Evolutionary conservation across 2,888 invertebrate genomes (phyloP), one percentile per base, ranked within the genome.

Genomic region (Ptychoptera contaminata): DNA sequence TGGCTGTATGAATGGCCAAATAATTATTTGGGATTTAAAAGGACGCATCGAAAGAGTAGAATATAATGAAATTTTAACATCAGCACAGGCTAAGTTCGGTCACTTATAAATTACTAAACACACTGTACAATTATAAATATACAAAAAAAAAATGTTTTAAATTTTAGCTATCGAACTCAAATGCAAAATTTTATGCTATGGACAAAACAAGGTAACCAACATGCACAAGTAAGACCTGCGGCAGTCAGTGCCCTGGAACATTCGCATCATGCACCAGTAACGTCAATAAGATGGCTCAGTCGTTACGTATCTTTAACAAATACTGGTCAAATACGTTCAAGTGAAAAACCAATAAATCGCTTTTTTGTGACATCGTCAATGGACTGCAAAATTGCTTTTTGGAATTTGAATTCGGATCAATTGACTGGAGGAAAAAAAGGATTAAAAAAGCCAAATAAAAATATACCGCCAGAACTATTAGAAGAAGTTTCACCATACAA

Each of bases 1-100:
- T 7, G 85, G 85, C 6, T 76, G 76, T 45, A 64, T 67, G 2
- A 84, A 80, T 57, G 85, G 85, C 2, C 76, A 82, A 69, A 62
- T 84, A 8, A 65, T 77, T 14, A 54, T 82, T 37, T 82, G 82
- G 82, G 80, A 82, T 58, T 64, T 82, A 46, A 72, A 71, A 29
- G 70, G 74, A 44, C 75, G 75, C 51, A 63, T 79, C 16, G 71
- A 75, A 50, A 70, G 72, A 49, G 69, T 77, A 2, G 82, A 83
- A 54, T 67, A 65, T 36, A 68, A 75, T 41, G 72, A 74, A 56
- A 70, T 76, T 10, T 56, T 79, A 12, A 77, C 77, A 15, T 67
- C 73, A 38, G 71, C 69, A 0, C 77, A 80, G 59, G 69, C 73
- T 53, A 76, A 70, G 23, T 23, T 23, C 3, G 23, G n/a, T n/a